Conservation (phyloP, 2,113 vertebrate species). For the Amia ocellicauda region DNA sequence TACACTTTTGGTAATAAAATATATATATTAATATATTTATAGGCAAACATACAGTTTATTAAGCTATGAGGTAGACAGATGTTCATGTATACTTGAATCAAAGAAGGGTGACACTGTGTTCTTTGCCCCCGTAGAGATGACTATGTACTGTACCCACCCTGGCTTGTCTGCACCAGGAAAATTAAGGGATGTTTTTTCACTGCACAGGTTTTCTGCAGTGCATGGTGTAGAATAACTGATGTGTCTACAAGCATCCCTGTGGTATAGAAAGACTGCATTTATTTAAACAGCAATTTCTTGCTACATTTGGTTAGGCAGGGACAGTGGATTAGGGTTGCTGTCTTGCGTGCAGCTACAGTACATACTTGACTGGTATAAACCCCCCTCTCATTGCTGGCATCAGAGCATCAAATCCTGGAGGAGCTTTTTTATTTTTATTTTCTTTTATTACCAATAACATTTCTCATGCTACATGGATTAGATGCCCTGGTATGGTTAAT, state of each 20-base stretch:
- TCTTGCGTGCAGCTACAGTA: not conserved
- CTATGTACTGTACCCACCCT: not conserved
- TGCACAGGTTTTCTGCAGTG: conserved; percentile 3
- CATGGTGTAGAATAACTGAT: not conserved
- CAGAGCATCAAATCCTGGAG: not conserved
- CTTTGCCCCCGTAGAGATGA: not conserved
- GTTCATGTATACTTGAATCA: no score
- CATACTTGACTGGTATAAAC: not conserved
- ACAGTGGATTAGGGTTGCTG: not conserved
- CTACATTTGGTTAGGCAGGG: not conserved
- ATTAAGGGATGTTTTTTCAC: not conserved
- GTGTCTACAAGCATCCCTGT: conserved; percentile 2
- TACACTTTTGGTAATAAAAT: no score
- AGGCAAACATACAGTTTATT: no score
- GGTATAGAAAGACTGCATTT: conserved; percentile 3
- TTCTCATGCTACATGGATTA: not conserved
- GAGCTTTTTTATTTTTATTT: not conserved
- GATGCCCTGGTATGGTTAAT: conserved; percentile 1
- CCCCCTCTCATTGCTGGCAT: not conserved
- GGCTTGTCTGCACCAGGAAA: not conserved
- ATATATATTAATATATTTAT: no score
- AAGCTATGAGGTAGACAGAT: no score
- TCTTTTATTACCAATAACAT: not conserved
- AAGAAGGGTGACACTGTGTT: not conserved
- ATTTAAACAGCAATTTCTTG: conserved; percentile 3